Evolutionary conservation across 2,888 invertebrate species (phyloP), one percentile per base, ranked within the genome.

Genomic region (Chouioia cunea): DNA sequence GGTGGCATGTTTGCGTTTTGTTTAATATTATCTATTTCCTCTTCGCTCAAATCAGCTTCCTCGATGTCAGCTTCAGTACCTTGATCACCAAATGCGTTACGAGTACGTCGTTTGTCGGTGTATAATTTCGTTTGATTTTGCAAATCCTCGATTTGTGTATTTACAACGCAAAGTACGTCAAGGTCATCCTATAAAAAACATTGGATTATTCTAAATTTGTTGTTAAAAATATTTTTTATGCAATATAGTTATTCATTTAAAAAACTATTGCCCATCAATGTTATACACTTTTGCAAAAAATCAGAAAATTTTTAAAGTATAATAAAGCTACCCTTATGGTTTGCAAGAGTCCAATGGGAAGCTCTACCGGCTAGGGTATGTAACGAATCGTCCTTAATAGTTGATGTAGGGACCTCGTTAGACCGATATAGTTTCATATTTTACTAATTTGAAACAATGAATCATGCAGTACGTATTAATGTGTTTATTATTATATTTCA

Each of bases 101-200:
- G 12, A 14, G 53, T 3, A 12, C 46, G 62, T 15, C 59, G 22
- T n/a, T 47, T 54, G 16, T 2, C 43, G 14, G 46, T 12, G 47
- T 57, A 57, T 6, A 47, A 36, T 23, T 62, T 68, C 18, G 22
- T 46, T 53, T 47, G 46, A 0, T 22, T 12, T 14, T 16, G 4
- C 15, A 23, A 44, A 3, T 70, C 59, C 54, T 65, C 69, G 22
- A 48, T 0, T 18, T 70, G 81, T 22, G 79, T 69, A 76, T 81
- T 84, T 80, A 82, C 83, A 76, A 83, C 83, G 79, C 82, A 85
- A 44, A 85, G 77, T 67, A 83, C 81, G 68, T 85, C 83, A 71
- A 86, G 73, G 75, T 86, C 85, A 78, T 86, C 86, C 86, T 86
- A 75, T 36, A 73, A 54, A 48, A 23, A 44, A 52, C 16, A 59